Percentiles rank a stretch among this genome's conserved stretches.
phyloP scores from a whole-genome alignment of 2,797 vertebrate species.

The Labroides dimidiatus region DNA sequence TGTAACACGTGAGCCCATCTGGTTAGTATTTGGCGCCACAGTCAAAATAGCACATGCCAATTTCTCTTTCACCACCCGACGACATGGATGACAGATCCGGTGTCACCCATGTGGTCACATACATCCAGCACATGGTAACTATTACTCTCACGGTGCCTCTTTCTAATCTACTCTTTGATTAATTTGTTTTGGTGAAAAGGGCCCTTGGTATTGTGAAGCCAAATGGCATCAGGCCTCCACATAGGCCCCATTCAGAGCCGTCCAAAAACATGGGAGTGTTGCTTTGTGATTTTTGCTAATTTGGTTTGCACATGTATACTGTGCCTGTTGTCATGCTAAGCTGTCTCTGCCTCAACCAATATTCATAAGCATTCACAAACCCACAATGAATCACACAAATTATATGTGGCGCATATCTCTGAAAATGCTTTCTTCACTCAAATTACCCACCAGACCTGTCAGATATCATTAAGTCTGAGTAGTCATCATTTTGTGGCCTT shows the following conservation, averaged over 20 bases:
- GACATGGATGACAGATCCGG: slow-evolving; percentile 77
- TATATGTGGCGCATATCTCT: slow-evolving; percentile 27
- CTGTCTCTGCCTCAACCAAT: slow-evolving; percentile 38
- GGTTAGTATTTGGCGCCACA: slow-evolving; percentile 80
- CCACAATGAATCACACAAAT: slow-evolving; percentile 50
- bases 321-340: slow-evolving; percentile 63
- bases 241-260: slow-evolving; percentile 42
- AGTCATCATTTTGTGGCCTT: slow-evolving; percentile 34
- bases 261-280: slow-evolving; percentile 54
- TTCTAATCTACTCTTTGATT: slow-evolving; percentile 77
- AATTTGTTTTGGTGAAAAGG: slow-evolving; percentile 77
- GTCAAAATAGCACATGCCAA: slow-evolving; percentile 78
- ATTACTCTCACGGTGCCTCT: slow-evolving; percentile 75
- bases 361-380: slow-evolving; percentile 40
- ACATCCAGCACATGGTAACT: slow-evolving; percentile 77
- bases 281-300: slow-evolving; percentile 51
- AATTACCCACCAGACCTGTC: slow-evolving; percentile 42
- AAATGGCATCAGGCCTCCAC: slow-evolving; percentile 62
- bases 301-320: slow-evolving; percentile 55
- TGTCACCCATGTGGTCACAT: slow-evolving; percentile 69
- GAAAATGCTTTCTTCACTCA: slow-evolving; percentile 38
- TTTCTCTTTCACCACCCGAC: slow-evolving; percentile 75
- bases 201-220: slow-evolving; percentile 57
- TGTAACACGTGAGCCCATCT: slow-evolving; percentile 80
- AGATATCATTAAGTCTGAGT: slow-evolving; percentile 35